Evolutionary conservation across 2,797 vertebrate genomes (phyloP), one percentile per base, ranked within the genome.

Genomic region (Carduelis carduelis): DNA sequence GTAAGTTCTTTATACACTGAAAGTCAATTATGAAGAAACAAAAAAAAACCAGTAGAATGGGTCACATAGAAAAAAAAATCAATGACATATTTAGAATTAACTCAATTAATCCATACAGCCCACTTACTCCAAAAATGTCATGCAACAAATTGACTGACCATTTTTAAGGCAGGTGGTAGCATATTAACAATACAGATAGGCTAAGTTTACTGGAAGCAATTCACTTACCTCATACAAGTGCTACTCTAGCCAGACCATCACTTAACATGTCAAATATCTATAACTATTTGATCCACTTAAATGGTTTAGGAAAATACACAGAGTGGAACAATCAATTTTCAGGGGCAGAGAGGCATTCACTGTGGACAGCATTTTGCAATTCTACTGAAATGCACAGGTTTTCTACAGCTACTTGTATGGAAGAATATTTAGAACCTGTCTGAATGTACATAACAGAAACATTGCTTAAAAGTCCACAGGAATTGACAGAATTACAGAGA

Each of bases 171-270:
- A 80, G 26, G 60, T 89, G 78, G 76, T 23, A 70, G 72, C 56
- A 39, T 79, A 93, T 91, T 95, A 95, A 69, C 70, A 60, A 74
- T 94, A 87, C 43, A 56, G 69, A 93, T 91, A 60, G 85, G 65
- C 41, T 68, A 89, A 71, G 87, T 94, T 97, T 96, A 96, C 97
- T 93, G 96, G 97, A 97, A 97, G 96, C 94, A 92, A 96, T 97
- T 96, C 89, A 92, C 93, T 97, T 97, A 96, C 66, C 53, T 91
- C 91, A 82, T 41, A 56, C 56, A 84, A 95, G 49, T 41, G 47
- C 75, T 90, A 35, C 30, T 86, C 63, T 60, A 93, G 84, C 94
- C 76, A 94, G 85, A 84, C 72, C 68, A 90, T 95, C 87, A 90
- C 87, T 97, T 89, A 83, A 26, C n/a, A 32, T 81, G 92, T 92